Base-by-base conservation (phyloP, 2,888 invertebrate genomes). In the Idaea dimidiata region DNA sequence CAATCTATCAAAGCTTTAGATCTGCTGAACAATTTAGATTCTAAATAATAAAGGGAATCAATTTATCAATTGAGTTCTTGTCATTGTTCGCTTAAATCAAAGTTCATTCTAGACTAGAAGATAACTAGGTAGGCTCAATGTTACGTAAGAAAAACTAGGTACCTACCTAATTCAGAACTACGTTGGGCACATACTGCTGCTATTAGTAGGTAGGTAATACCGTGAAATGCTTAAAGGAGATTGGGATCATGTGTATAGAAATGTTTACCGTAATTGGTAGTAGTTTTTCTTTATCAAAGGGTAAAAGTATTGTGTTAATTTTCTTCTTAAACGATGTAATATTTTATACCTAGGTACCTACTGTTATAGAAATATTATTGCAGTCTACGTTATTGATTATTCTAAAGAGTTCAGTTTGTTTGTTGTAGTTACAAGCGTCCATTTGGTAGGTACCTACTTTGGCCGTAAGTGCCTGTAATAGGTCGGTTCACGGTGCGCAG, bases 61-160 rank as follows among this genome's bases (percentile, higher is more conserved):
- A 80, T 79, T 81, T 78, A 72, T 66, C 79, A 80, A 76, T 80
- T 80, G 74, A 76, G 59, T 33, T 54, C 59, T 64, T 65, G 65
- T 60, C 61, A 62, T 10, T 24, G 3, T 24, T 24, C 43, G 2
- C 43, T 43, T 8, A 14, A 14, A 43, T 14, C 43, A 43, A 43
- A 43, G 43, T 43, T 43, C 43, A 43, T 43, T 43, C 43, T 43
- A 32, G 32, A 10, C 32, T 32, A 43, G 10, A 43, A 8, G 43
- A 24, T 24, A 24, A 1, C 24, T 24, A 5, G 24, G 24, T 24
- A 24, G 24, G 24, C 5, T 24, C 3, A 24, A 24, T 24, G 24
- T 24, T 24, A 24, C 24, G 24, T 24, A 24, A 24, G 24, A 24
- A 24, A 24, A 24, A 24, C 24, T 24, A 3, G 24, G 24, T 24